Base-by-base conservation (phyloP, 2,113 vertebrate species). In the Pseudorasbora parva region DNA sequence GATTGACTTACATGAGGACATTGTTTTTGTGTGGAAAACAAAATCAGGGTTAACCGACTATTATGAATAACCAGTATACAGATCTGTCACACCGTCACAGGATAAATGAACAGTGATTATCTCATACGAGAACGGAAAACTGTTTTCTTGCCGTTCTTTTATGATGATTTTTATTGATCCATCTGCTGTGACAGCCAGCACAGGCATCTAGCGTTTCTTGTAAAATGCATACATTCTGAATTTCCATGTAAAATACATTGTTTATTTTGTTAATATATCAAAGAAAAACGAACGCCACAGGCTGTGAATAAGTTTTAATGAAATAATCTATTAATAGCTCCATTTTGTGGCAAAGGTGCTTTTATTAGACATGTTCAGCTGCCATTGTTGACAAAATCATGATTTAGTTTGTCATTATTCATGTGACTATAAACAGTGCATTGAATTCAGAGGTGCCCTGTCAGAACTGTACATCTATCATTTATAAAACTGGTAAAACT, bases 1-100 rank as follows among this genome's bases (percentile, higher is more conserved):
- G 71, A 86, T 85, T 87, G 87, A 88, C 71, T 83, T 51, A 37
- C 30, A 54, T 37, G 30, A 49, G 75, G 66, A 45, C 60, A 43
- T 66, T 64, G 78, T 78, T 86, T 82, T 85, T 82, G 45, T 66
- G 74, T 69, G 66, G 51, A 79, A 74, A 86, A 82, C 71, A 66
- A 69, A 64, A 86, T 83, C 78, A 82, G 86, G 79, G 86, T 87
- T 86, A 87, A 89, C 59, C 79, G 73, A 79, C 69, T 82, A 76
- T 88, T 87, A 85, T 68, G 66, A 74, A 82, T 45, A 87, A 85
- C 57, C 79, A 68, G 68, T 15, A 10, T 78, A 66, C 57, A 73
- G 76, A 85, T 86, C 76, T 73, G 60, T 64, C 56, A 60, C 72
- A 68, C 77, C 83, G 82, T 85, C 81, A 72, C 68, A 56, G 69